Base-by-base conservation (phyloP, 2,113 vertebrate genomes). In the Rhombomys opimus region DNA sequence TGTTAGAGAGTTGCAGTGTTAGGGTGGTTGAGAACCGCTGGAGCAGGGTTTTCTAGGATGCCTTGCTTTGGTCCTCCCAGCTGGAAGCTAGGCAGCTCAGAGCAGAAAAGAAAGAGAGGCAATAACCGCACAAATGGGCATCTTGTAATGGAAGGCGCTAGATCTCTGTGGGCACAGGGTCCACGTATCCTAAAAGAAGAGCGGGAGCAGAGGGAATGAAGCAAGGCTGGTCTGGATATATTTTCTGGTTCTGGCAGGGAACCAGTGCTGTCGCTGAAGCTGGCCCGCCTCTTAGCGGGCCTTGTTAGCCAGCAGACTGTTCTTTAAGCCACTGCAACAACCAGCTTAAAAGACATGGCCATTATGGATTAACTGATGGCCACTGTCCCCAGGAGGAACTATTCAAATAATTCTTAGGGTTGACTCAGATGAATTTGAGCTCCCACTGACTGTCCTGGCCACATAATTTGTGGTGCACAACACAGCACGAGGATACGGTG, bases 351-450 rank as follows among this genome's bases (percentile, higher is more conserved):
- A n/a, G 96, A 15, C 73, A 94, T 96, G 93, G 38, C 25, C 38
- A 97, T 98, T 90, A 82, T 92, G 96, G 82, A 72, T 97, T 96
- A 96, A 96, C 94, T 14, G 27, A 54, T 84, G 46, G 23, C 59
- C 18, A 22, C 52, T 86, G 65, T 59, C 32, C 86, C 73, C 89
- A 57, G 38, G 25, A 27, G n/a, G 32, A 90, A 81, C 3, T 76
- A 54, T 7, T 94, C 13, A 20, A 80, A 35, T 32, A 13, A 54
- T 93, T 82, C 65, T 38, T 88, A 30, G 85, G 54, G 11, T 30
- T 54, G 78, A 61, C 15, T 93, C 72, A 91, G 91, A 91, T 22
- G 35, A 89, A 61, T 9, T 1, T 67, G 67, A 73, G 63, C 5
- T 86, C 52, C 46, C 57, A 70, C 82, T 52, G 88, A 81, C 1